These are phyloP conservation scores for Geotrupes spiniger DNA, from an alignment of 2,888 invertebrate species.

Conservation along the genomic window DNA sequence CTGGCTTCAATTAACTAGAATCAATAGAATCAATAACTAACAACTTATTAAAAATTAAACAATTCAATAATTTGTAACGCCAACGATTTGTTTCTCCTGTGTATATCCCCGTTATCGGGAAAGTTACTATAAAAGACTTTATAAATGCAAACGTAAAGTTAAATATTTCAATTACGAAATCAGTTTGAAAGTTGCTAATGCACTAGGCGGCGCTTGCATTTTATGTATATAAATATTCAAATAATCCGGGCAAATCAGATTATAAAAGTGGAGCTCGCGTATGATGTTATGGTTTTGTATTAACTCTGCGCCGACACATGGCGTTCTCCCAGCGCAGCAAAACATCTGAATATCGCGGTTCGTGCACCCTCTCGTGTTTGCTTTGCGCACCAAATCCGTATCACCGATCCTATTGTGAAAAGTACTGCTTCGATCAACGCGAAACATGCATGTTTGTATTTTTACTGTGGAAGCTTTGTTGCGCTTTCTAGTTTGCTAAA, in stretches of 20 bases:
- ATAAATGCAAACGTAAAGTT: slow-evolving; percentile 17
- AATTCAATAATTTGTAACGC: no score
- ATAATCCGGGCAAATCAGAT: slow-evolving; percentile 49
- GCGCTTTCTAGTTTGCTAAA: no score
- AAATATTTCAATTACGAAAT: slow-evolving; percentile 43
- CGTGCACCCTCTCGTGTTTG: slow-evolving; percentile 26
- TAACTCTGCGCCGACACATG: slow-evolving; percentile 37
- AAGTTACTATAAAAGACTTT: not conserved
- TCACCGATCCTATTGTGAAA: no score
- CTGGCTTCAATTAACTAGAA: no score
- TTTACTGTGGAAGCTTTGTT: no score
- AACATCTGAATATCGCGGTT: slow-evolving; percentile 24
- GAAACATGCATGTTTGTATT: not conserved
- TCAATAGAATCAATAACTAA: no score
- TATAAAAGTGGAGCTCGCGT: slow-evolving; percentile 49
- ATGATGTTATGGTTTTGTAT: slow-evolving; percentile 50
- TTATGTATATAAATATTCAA: slow-evolving; percentile 52
- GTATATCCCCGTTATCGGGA: no score
- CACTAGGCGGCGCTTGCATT: slow-evolving; percentile 42
- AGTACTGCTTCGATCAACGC: not conserved
- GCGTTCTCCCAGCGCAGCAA: slow-evolving; percentile 20
- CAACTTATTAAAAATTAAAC: no score
- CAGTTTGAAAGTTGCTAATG: slow-evolving; percentile 47
- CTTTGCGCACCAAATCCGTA: slow-evolving; percentile 29
- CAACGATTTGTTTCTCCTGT: no score